Percentiles rank a stretch among this genome's conserved stretches.
phyloP scores from a whole-genome alignment of 2,797 vertebrate species.

The Pachyuromys duprasi region DNA sequence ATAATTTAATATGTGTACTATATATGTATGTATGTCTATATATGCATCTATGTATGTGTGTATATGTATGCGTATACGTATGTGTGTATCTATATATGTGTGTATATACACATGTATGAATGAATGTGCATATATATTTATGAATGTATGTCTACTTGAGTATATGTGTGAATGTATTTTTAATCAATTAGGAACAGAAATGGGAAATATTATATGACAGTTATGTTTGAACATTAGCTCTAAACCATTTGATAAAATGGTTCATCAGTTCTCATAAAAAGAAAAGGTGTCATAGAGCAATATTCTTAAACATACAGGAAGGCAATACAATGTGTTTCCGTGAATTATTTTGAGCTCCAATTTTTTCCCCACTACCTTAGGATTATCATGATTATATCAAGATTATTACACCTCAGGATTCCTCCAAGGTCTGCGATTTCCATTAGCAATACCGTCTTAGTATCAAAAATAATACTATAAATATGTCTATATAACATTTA shows the following conservation, averaged over 20 bases:
- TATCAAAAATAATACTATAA: not conserved
- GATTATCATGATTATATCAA: not conserved
- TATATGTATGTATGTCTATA: not conserved
- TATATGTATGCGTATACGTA: not conserved
- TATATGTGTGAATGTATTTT: not conserved
- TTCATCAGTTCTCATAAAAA: not conserved
- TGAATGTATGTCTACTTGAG: not conserved
- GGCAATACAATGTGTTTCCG: not conserved
- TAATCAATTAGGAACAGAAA: not conserved
- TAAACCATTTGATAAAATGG: not conserved
- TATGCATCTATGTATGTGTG: not conserved
- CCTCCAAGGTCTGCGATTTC: not conserved
- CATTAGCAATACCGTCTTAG: not conserved
- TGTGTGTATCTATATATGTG: not conserved
- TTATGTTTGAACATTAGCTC: not conserved
- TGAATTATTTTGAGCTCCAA: not conserved
- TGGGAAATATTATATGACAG: not conserved
- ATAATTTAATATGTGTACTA: not conserved
- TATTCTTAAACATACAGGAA: not conserved
- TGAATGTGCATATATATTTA: not conserved
- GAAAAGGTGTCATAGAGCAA: not conserved
- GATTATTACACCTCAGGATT: not conserved
- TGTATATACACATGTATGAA: not conserved
- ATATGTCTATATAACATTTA: not conserved
- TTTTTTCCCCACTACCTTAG: not conserved